Evolutionary conservation across 2,888 invertebrate species (phyloP), one percentile per base, ranked within the genome.

Genomic region (Oscheius sp.): DNA sequence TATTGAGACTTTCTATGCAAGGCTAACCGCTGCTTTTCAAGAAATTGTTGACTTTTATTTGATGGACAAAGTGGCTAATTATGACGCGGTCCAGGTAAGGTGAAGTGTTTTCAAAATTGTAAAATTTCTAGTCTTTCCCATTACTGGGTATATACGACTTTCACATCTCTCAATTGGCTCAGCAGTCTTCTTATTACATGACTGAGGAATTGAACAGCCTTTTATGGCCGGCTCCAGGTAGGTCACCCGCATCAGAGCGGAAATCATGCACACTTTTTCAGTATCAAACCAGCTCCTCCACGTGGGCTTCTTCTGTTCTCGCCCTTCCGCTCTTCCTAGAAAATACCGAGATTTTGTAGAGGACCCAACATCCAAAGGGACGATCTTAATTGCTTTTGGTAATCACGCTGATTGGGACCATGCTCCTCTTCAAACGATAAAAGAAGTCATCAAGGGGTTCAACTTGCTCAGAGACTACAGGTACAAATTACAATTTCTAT

Each of bases 331-430:
- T 46, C 72, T 56, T 2, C 41, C 59, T 2, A 25, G 53, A 16
- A 45, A 74, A 3, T 76, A 71, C 23, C 21, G 21, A 49, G 21
- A n/a, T 0, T 77, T 77, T 29, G 27, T 72, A 16, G 45, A 73
- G 2, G 75, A 77, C 59, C 73, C 66, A 13, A 56, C 25, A 53
- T 75, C 69, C 1, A 70, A 77, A 61, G 79, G 79, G 25, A 76
- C 75, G n/a, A 77, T 79, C 27, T 25, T 78, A 29, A 73, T 76
- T 5, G 79, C 79, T 5, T 79, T 77, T 45, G 79, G 79, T 2
- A 69, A 59, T 13, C 72, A 71, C 27, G 77, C 71, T 1, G 56
- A 35, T 1, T 79, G 76, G 75, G 59, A 78, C 18, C 69, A 64
- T 21, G 75, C 75, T 27, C 71, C 74, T 3, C 13, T 27, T 1